Evolutionary conservation across 2,113 vertebrate species (phyloP).

Genomic region (Microcebus jonahi): DNA sequence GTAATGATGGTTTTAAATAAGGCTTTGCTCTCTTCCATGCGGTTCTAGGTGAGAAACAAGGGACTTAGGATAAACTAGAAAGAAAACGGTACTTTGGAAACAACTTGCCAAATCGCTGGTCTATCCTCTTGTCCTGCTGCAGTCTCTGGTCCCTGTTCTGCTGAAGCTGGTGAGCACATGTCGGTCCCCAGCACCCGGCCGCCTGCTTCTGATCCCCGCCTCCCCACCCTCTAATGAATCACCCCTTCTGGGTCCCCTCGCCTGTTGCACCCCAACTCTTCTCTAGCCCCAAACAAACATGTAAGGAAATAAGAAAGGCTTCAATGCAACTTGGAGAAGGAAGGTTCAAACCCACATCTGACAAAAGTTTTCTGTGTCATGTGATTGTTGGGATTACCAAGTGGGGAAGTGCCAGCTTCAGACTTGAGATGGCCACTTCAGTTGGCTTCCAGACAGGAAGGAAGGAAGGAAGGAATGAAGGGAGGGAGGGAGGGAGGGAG

Average conservation of each 20-base stretch:
- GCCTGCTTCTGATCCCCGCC: background rate
- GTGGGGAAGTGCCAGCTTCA: background rate
- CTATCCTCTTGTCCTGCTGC: background rate
- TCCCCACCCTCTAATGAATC: no score
- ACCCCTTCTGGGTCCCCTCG: background rate
- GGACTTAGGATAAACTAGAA: background rate
- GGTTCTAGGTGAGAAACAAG: slow-evolving; percentile 86
- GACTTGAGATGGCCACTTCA: background rate
- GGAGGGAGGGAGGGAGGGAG: background rate
- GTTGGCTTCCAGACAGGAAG: background rate
- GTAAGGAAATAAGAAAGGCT: background rate
- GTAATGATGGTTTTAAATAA: slow-evolving; percentile 92
- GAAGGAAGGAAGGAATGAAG: no score
- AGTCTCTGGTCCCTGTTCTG: background rate
- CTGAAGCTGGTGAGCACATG: background rate
- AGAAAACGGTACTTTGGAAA: background rate
- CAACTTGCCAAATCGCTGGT: background rate
- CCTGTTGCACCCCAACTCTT: background rate
- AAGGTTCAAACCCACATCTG: background rate
- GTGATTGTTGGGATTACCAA: background rate
- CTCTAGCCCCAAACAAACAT: background rate
- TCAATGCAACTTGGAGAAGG: background rate
- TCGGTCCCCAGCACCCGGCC: no score
- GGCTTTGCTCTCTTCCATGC: slow-evolving; percentile 92
- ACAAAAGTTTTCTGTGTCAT: background rate